phyloP scores from a whole-genome alignment of 2,888 invertebrate genomes.

The Andrena bicolor region DNA sequence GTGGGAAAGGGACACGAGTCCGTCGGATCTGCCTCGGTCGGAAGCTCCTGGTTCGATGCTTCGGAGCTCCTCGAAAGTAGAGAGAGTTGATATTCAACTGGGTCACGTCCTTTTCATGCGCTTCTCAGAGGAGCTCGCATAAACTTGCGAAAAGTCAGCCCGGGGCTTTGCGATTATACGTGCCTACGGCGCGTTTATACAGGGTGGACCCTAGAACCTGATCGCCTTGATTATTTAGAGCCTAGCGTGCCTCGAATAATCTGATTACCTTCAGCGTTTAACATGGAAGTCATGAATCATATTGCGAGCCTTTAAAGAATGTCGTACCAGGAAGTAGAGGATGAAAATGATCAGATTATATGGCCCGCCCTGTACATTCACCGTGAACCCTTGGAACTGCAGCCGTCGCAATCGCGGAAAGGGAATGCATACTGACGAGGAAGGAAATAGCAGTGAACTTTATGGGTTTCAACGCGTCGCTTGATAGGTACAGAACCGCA shows the following conservation, averaged over 20 bases:
- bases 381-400: no score
- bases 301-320: no score
- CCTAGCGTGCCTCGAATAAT: no score
- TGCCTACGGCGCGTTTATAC: slow-evolving; percentile 37
- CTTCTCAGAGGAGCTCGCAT: slow-evolving; percentile 33
- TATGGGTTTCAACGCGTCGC: not conserved
- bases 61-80: slow-evolving; percentile 45
- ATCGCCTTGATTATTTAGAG: no score
- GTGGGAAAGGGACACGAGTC: slow-evolving; percentile 51
- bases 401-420: no score
- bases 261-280: no score
- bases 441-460: no score
- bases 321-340: no score
- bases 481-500: not conserved
- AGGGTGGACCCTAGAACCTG: not conserved
- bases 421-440: no score
- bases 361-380: no score
- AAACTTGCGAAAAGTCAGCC: slow-evolving; percentile 59
- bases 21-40: slow-evolving; percentile 26
- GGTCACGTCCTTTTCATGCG: slow-evolving; percentile 66
- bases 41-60: slow-evolving; percentile 48
- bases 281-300: no score
- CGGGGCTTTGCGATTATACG: slow-evolving; percentile 32
- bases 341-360: no score
- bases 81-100: slow-evolving; percentile 65